Evolutionary conservation across 2,113 vertebrate species (phyloP).

Genomic region (Mustela lutreola): DNA sequence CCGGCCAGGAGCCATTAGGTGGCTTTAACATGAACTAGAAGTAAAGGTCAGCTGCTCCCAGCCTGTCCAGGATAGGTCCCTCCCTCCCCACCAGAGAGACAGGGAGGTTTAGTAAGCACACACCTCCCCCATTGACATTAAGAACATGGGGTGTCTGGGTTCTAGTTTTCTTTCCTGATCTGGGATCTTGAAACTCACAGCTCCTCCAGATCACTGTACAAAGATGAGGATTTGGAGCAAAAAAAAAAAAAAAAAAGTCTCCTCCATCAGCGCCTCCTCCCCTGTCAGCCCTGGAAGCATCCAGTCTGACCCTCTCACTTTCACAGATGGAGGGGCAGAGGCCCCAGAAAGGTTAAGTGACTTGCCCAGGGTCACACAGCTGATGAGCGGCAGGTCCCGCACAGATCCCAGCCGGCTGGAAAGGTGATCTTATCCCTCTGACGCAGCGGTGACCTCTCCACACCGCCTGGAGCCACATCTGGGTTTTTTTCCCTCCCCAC

Average conservation of each 20-base stretch:
- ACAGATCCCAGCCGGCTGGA: background rate
- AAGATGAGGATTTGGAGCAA: background rate
- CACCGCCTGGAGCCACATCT: background rate
- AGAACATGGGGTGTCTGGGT: fast-evolving
- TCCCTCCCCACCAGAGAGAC: background rate
- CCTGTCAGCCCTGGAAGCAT: background rate
- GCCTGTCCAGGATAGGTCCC: background rate
- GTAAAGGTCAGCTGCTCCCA: too few relatives aligned
- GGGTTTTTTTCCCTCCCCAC: slow-evolving; percentile 19
- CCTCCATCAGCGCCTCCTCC: background rate
- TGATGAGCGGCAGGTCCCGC: background rate
- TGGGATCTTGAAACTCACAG: background rate
- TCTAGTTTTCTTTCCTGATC: background rate
- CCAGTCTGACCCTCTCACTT: slow-evolving; percentile 21
- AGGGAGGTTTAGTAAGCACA: too few relatives aligned
- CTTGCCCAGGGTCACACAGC: slow-evolving; percentile 60
- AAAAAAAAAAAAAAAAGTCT: background rate
- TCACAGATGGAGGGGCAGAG: slow-evolving; percentile 35
- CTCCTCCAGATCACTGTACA: fast-evolving
- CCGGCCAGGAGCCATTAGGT: fast-evolving
- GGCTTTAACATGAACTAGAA: background rate
- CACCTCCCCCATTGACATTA: fast-evolving
- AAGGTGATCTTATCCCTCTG: background rate
- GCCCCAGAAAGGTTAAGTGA: slow-evolving; percentile 57
- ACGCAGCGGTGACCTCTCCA: background rate